Evolutionary conservation across 2,113 vertebrate genomes (phyloP).

Genomic region (Rhinolophus ferrumequinum): DNA sequence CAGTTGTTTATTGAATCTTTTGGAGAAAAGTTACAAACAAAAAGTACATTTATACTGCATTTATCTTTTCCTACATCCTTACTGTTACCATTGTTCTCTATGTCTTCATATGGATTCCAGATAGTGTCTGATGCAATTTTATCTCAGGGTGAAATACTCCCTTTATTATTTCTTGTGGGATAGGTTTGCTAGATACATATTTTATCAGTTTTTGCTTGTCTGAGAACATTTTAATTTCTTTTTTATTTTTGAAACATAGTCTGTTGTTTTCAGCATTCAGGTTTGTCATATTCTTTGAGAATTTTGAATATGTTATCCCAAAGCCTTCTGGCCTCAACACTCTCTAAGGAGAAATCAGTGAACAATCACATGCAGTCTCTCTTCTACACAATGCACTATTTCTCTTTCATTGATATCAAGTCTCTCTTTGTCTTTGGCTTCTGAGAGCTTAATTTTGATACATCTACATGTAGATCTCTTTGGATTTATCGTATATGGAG

Average conservation of each 20-base stretch:
- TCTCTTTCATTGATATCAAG: neutral
- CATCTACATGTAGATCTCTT: neutral
- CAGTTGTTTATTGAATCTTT: neutral
- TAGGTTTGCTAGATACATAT: neutral
- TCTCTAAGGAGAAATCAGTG: neutral
- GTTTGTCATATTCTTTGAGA: neutral
- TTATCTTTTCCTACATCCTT: neutral
- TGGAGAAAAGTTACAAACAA: neutral
- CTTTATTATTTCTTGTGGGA: neutral
- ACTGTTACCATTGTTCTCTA: neutral
- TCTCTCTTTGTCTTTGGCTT: neutral
- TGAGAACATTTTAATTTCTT: neutral
- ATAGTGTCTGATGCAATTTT: neutral
- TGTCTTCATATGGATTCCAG: neutral
- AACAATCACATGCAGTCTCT: neutral
- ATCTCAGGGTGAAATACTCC: neutral
- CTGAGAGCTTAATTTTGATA: neutral
- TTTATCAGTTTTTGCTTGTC: neutral
- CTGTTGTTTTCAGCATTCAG: neutral
- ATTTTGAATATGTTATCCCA: neutral
- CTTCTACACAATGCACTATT: neutral
- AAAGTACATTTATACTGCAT: neutral
- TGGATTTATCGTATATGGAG: neutral
- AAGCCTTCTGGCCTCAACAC: neutral
- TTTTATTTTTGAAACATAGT: neutral